Evolutionary conservation across 2,113 vertebrate genomes (phyloP), one percentile per base, ranked within the genome.

Genomic region (Ictalurus punctatus): DNA sequence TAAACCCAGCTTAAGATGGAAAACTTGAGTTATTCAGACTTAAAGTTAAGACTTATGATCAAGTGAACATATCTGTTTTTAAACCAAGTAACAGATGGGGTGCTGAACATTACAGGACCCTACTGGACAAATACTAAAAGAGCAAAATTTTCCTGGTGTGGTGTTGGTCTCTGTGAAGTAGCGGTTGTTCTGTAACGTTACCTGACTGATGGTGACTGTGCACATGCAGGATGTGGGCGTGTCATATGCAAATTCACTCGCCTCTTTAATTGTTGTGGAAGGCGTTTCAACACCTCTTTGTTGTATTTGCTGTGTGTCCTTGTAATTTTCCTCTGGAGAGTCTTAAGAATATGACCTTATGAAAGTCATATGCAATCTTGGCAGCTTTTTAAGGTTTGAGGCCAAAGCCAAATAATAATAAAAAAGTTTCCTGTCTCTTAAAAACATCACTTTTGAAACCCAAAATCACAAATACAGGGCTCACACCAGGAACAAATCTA

Each of bases 81-180:
- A 16, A 40, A 71, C 52, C 30, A 40, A 1, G 0, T n/a, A 1
- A 54, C 2, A 8, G 0, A 9, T 21, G 71, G 52, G 14, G 54
- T 21, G 56, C 56, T 86, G 17, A n/a, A 6, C 9, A 61, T 54
- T 27, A 10, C 3, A 78, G 27, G 27, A 67, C 48, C 76, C 86
- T 67, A 12, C 86, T 80, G 6, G 58, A 87, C 58, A 87, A 87
- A 65, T 67, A 87, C 74, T 80, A 80, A 87, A 80, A 87, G 58
- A 80, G 86, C 76, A 81, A 2, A 67, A 67, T 54, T 54, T 87
- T 81, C 61, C 44, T 56, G 1, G 0, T 0, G 0, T 0, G 17
- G 5, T 14, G 1, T 1, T 9, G 14, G 27, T 58, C n/a, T 34
- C 14, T 0, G 37, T 67, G 52, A 54, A 69, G 40, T 16, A 27